Evolutionary conservation across 2,797 vertebrate species (phyloP).

Genomic region (Yasuhikotakia modesta): DNA sequence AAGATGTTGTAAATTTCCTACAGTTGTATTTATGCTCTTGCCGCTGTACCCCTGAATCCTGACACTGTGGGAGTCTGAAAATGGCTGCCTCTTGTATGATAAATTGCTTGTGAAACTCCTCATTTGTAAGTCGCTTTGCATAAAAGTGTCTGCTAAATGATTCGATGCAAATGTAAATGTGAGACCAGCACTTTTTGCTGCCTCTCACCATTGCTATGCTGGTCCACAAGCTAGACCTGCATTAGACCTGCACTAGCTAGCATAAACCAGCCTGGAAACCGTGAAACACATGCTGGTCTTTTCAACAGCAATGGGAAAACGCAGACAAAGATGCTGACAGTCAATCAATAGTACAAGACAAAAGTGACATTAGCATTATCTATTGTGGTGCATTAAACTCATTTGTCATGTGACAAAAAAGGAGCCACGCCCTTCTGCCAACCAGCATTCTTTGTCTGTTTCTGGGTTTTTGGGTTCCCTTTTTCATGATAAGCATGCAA

Average conservation of each 20-base stretch:
- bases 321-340: conserved; percentile 4
- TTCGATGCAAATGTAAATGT: not conserved
- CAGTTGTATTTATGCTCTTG: too few species aligned
- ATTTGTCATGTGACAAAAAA: conserved; percentile 45
- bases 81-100: not conserved
- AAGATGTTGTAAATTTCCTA: too few species aligned
- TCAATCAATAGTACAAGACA: conserved; percentile 30
- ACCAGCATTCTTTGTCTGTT: conserved; percentile 14
- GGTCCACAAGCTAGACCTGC: not conserved
- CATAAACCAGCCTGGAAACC: not conserved
- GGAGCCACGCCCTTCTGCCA: not conserved
- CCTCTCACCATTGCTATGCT: not conserved
- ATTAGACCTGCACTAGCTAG: not conserved
- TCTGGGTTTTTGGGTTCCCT: not conserved
- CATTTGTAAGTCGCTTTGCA: not conserved
- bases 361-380: conserved; percentile 18
- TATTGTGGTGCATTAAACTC: conserved; percentile 15
- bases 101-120: not conserved
- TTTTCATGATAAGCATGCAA: conserved; percentile 1
- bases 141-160: not conserved
- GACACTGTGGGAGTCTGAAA: too few species aligned
- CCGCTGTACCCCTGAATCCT: too few species aligned
- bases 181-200: not conserved
- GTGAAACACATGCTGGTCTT: not conserved
- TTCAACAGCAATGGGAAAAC: not conserved